These are phyloP conservation scores for Dolichopus griseipennis DNA, from an alignment of 2,888 invertebrate species.

Conservation along the genomic window DNA sequence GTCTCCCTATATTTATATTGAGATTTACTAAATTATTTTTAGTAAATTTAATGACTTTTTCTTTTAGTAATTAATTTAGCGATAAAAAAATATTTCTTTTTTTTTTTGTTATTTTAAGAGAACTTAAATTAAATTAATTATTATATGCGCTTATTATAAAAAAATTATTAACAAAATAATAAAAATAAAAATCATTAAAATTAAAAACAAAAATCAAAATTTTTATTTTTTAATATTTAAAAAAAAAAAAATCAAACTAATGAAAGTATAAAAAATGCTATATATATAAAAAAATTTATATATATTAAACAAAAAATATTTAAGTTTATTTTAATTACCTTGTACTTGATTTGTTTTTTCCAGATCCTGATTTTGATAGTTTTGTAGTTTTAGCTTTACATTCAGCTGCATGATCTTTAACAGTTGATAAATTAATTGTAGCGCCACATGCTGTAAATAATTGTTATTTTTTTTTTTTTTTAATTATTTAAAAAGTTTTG, in stretches of 20 bases:
- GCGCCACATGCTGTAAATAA: conserved; percentile 69
- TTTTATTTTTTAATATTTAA: too few relatives aligned
- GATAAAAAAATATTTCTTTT: not conserved
- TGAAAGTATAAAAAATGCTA: too few relatives aligned
- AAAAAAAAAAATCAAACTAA: not conserved
- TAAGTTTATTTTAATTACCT: conserved; percentile 22
- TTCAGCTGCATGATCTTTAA: conserved; percentile 79
- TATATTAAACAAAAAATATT: not conserved
- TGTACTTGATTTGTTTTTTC: conserved; percentile 29
- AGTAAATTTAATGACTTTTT: too few relatives aligned
- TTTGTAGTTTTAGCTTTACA: conserved; percentile 49
- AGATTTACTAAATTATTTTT: not conserved
- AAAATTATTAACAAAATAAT: not conserved
- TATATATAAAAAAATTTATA: not conserved
- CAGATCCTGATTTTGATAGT: conserved; percentile 26
- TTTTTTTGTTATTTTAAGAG: not conserved
- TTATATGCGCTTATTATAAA: too few relatives aligned
- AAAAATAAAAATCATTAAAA: too few relatives aligned
- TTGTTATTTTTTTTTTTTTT: too few relatives aligned
- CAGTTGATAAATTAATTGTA: conserved; percentile 76
- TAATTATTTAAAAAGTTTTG: too few relatives aligned
- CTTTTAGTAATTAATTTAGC: too few relatives aligned
- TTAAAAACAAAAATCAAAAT: too few relatives aligned
- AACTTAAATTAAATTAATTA: too few relatives aligned
- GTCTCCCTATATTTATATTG: not conserved